phyloP scores from a whole-genome alignment of 1,140 invertebrate species.

The Streblospio benedicti region DNA sequence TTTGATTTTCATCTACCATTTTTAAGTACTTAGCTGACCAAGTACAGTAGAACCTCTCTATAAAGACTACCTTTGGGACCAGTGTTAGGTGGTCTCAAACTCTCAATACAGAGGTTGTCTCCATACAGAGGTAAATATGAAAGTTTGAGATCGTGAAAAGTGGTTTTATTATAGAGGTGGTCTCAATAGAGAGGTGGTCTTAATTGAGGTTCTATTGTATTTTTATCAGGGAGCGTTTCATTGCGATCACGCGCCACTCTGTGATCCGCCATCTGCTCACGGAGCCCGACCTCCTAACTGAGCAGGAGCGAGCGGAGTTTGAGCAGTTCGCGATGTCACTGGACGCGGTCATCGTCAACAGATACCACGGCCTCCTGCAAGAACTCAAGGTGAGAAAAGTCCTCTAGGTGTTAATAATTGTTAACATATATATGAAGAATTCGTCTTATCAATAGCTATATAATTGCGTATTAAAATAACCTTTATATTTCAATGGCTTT shows the following conservation, averaged over 20 bases:
- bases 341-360: constrained; percentile 37
- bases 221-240: constrained; percentile 36
- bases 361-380: constrained; percentile 36
- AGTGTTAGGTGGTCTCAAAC: background rate
- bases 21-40: background rate
- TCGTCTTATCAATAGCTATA: background rate
- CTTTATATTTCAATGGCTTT: background rate
- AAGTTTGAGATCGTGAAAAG: background rate
- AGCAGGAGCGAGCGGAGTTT: constrained; percentile 34
- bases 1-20: too few species aligned
- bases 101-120: background rate
- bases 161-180: background rate
- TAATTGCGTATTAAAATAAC: background rate
- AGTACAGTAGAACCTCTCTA: background rate
- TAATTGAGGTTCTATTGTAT: background rate
- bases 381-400: constrained; percentile 34
- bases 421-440: background rate
- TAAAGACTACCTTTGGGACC: background rate
- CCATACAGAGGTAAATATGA: background rate
- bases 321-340: constrained; percentile 36
- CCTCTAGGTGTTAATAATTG: background rate
- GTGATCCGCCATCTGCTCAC: constrained; percentile 34
- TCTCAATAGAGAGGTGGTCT: background rate
- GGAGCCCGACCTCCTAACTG: constrained; percentile 33
- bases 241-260: constrained; percentile 38